Evolutionary conservation across 2,888 invertebrate genomes (phyloP).

Genomic region (Sphecodes monilicornis): DNA sequence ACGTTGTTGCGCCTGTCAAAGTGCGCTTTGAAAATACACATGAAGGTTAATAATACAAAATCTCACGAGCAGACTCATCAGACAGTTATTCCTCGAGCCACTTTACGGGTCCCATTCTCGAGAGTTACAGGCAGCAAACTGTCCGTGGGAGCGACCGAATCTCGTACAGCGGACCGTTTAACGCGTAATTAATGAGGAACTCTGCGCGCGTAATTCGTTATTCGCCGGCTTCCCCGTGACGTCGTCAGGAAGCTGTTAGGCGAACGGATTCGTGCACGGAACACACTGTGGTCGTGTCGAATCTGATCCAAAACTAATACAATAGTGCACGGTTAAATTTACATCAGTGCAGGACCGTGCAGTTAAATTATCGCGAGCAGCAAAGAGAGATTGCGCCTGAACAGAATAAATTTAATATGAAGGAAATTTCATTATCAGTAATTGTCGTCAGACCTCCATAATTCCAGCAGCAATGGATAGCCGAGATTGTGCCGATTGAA

Average conservation of each 20-base stretch:
- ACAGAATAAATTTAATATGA: neutral
- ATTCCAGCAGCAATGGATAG: neutral
- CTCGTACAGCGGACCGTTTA: slow-evolving; percentile 39
- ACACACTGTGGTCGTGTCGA: neutral
- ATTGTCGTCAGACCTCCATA: neutral
- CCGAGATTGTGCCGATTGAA: neutral
- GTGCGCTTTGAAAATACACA: neutral
- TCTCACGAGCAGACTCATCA: neutral
- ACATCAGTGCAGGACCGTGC: neutral
- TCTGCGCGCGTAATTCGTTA: slow-evolving; percentile 8
- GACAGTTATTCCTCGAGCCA: neutral
- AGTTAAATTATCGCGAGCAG: neutral
- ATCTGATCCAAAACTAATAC: neutral
- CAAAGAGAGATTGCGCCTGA: neutral
- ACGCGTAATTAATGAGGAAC: slow-evolving; percentile 31
- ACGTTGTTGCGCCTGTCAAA: neutral
- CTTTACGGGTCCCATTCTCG: neutral
- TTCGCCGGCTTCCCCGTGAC: slow-evolving; percentile 19
- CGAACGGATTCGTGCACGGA: slow-evolving; percentile 15
- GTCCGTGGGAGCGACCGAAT: slow-evolving; percentile 26
- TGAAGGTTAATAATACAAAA: neutral
- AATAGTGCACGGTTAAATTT: neutral
- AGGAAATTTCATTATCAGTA: neutral
- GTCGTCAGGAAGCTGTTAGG: slow-evolving; percentile 6
- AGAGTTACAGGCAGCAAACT: slow-evolving; percentile 3